Evolutionary conservation across 2,113 vertebrate species (phyloP).

Genomic region (Neolamprologus fasciatus): DNA sequence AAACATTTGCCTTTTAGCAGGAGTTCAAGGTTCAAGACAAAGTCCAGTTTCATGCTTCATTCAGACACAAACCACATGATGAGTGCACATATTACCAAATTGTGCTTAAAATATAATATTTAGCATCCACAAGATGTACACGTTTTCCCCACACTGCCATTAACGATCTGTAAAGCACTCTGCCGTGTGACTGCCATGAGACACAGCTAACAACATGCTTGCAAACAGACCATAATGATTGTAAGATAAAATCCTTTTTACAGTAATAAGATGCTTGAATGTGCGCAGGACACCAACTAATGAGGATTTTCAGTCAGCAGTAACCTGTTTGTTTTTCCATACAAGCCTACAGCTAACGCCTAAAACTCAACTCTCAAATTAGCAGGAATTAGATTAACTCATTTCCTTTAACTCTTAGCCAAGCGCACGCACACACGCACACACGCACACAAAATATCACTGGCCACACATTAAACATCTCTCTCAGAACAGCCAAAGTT

Average conservation of each 20-base stretch:
- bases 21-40: neutral
- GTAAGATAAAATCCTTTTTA: neutral
- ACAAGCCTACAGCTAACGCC: neutral
- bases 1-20: neutral
- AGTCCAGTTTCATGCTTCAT: neutral
- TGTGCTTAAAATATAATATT: neutral
- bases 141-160: neutral
- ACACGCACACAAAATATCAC: neutral
- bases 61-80: neutral
- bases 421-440: fast-evolving
- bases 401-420: neutral
- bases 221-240: neutral
- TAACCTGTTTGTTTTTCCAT: neutral
- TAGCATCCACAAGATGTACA: neutral
- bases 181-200: neutral
- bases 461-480: neutral
- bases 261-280: neutral
- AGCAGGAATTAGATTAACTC: neutral
- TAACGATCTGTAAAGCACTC: neutral
- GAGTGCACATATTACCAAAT: neutral
- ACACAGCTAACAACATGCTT: neutral
- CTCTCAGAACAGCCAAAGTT: neutral
- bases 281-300: neutral
- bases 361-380: neutral
- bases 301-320: neutral